These are phyloP conservation scores for Hystrix brachyura DNA, from an alignment of 2,113 vertebrate genomes.

Conservation along the genomic window DNA sequence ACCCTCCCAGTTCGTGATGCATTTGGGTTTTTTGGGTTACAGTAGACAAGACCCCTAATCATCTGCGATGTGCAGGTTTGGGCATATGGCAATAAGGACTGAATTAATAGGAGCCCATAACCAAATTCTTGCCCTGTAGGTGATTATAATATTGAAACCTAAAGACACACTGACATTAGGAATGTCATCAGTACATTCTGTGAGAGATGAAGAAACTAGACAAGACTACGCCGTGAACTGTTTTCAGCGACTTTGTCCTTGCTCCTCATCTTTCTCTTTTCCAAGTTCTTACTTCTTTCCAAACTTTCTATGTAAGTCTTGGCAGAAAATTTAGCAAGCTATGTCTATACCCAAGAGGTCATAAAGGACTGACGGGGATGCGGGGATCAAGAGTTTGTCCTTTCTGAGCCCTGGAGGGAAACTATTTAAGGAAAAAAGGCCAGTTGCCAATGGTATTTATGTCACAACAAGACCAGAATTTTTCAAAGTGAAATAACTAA, in stretches of 20 bases:
- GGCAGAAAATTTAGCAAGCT: background rate
- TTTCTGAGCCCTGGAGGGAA: constrained; percentile 19
- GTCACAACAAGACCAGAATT: background rate
- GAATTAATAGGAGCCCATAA: background rate
- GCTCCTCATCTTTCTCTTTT: background rate
- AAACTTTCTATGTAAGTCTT: background rate
- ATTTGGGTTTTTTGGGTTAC: background rate
- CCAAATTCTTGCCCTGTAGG: background rate
- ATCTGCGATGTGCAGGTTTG: background rate
- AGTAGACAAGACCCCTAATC: background rate
- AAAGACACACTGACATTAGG: background rate
- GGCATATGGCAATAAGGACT: background rate
- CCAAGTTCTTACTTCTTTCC: background rate
- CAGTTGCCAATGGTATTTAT: background rate
- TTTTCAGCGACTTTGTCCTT: constrained; percentile 18
- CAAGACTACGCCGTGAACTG: background rate
- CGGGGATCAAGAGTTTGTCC: background rate
- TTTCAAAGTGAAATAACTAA: constrained; percentile 26
- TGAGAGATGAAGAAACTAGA: background rate
- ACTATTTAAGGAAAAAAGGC: background rate
- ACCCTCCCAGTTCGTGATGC: background rate
- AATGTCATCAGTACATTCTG: background rate
- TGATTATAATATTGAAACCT: background rate
- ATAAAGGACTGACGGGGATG: background rate
- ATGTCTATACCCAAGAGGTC: background rate